Percentiles rank a stretch among this genome's conserved stretches.
These are phyloP conservation scores for Stenodema calcarata DNA, from an alignment of 2,888 invertebrate species.

Conservation along the genomic window DNA sequence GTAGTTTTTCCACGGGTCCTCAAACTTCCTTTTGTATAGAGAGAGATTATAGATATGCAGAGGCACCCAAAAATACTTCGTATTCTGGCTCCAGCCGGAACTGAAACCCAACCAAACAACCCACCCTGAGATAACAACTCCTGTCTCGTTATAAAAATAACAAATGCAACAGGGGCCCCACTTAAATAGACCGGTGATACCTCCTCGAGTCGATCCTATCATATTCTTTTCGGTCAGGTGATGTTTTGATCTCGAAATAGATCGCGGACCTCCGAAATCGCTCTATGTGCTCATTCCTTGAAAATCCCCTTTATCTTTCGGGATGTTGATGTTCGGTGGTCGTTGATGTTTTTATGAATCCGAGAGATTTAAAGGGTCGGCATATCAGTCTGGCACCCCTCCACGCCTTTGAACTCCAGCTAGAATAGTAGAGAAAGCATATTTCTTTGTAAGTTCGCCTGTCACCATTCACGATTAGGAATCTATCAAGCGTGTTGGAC, in stretches of 20 bases:
- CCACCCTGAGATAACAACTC: conserved; percentile 36
- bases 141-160: conserved; percentile 43
- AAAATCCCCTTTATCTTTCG: conserved; percentile 14
- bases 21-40: not conserved
- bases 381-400: conserved; percentile 2
- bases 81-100: conserved; percentile 29
- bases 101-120: conserved; percentile 9
- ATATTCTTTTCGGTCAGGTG: conserved; percentile 29
- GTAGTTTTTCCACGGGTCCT: not conserved
- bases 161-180: conserved; percentile 37
- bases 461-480: not conserved
- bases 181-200: conserved; percentile 41
- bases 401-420: conserved; percentile 30
- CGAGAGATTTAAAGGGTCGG: conserved; percentile 8
- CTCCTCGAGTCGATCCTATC: conserved; percentile 28
- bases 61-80: not conserved
- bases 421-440: not conserved
- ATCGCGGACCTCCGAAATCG: not conserved
- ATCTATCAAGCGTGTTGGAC: not conserved
- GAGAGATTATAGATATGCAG: not conserved
- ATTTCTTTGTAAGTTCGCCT: not conserved
- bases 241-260: conserved; percentile 35
- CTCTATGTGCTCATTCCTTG: not conserved
- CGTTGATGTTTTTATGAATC: conserved; percentile 41
- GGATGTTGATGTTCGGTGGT: not conserved